phyloP scores from a whole-genome alignment of 2,888 invertebrate genomes.

The Exephanes ischioxanthus region DNA sequence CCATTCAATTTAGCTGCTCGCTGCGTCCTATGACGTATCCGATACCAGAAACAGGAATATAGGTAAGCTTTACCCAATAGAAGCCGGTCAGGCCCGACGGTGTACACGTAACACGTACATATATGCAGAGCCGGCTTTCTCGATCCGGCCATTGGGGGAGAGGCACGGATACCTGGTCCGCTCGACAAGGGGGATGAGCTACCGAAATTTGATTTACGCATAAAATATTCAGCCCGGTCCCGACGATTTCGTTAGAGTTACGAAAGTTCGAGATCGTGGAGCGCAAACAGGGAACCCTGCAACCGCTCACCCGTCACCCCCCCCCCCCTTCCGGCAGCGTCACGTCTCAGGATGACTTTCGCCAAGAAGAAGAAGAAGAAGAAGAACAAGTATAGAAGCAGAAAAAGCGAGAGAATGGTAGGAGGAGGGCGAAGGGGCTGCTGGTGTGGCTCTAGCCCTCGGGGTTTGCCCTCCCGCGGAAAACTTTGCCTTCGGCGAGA shows the following conservation, averaged over 20 bases:
- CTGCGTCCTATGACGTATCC: slow-evolving; percentile 43
- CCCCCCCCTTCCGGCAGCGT: background rate
- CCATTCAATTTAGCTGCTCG: slow-evolving; percentile 50
- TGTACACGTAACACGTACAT: slow-evolving; percentile 3
- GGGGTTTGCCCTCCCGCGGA: slow-evolving; percentile 32
- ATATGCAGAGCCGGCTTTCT: background rate
- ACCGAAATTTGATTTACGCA: slow-evolving; percentile 78
- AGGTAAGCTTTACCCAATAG: slow-evolving; percentile 23
- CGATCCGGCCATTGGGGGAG: background rate
- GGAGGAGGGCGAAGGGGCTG: slow-evolving; percentile 17
- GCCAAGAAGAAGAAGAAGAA: slow-evolving; percentile 62
- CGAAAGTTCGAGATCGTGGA: slow-evolving; percentile 74
- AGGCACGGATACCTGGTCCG: background rate
- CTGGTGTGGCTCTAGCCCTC: slow-evolving; percentile 21
- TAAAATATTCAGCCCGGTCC: slow-evolving; percentile 79
- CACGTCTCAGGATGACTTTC: slow-evolving; percentile 57
- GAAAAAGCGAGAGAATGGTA: slow-evolving; percentile 38
- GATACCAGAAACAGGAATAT: slow-evolving; percentile 5
- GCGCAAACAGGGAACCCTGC: slow-evolving; percentile 61
- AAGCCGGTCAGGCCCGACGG: slow-evolving; percentile 15
- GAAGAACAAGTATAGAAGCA: slow-evolving; percentile 51
- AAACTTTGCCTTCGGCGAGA: slow-evolving; percentile 26
- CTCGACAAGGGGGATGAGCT: slow-evolving; percentile 50
- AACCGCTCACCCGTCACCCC: slow-evolving; percentile 50
- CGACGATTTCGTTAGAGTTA: slow-evolving; percentile 79